Conservation (phyloP, 1,140 invertebrate genomes). For the Drosophila neocordata region DNA sequence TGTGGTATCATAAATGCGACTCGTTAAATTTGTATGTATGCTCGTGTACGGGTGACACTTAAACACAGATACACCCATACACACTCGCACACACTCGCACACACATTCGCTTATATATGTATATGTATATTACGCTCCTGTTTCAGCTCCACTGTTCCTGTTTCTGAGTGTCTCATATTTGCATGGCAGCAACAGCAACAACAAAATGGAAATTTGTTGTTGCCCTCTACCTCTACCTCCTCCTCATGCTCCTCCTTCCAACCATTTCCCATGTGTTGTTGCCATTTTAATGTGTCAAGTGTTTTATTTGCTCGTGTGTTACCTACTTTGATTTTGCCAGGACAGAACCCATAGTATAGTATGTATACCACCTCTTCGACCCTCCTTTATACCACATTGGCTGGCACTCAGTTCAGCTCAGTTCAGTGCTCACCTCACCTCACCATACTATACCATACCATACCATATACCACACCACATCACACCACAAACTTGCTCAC, state of each 20-base stretch:
- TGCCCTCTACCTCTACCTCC: conserved; percentile 61
- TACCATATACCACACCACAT: conserved; percentile 29
- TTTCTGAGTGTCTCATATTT: conserved; percentile 73
- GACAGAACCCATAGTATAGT: not conserved
- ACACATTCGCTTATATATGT: conserved; percentile 2
- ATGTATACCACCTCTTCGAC: no score
- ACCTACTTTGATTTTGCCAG: conserved; percentile 78
- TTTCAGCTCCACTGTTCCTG: conserved; percentile 37
- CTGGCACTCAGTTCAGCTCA: not conserved
- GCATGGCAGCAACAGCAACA: conserved; percentile 52
- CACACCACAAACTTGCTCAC: conserved; percentile 25
- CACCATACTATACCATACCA: conserved; percentile 29
- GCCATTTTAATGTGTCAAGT: conserved; percentile 79
- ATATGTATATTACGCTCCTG: conserved; percentile 49
- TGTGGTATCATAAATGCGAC: conserved; percentile 81
- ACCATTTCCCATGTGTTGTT: conserved; percentile 44
- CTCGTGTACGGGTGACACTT: conserved; percentile 59
- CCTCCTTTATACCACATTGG: not conserved
- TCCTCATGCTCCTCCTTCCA: not conserved
- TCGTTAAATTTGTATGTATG: conserved; percentile 81
- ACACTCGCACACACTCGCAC: conserved; percentile 24
- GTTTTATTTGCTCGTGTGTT: conserved; percentile 81
- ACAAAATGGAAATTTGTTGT: conserved; percentile 80
- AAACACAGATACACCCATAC: conserved; percentile 26
- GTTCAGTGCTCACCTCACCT: not conserved